Base-by-base conservation (phyloP, 2,888 invertebrate genomes). In the Tortricodes alternella region DNA sequence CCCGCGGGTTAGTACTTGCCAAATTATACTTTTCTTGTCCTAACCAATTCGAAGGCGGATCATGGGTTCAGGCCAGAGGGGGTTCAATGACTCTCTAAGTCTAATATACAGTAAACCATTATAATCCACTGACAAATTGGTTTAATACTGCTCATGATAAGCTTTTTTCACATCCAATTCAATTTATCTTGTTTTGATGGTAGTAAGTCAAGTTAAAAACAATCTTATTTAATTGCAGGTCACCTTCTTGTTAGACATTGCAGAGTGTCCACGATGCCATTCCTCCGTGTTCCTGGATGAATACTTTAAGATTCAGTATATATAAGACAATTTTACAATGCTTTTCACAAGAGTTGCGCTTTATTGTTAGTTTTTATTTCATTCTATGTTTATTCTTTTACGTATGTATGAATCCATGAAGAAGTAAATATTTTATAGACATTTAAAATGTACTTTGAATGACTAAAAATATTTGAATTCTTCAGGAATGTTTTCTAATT, bases 231-330 rank as follows among this genome's bases (percentile, higher is more conserved):
- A 27, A 27, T 82, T 81, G 19, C 81, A 92, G 92, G 85, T 90
- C 4, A 84, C 86, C 24, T 92, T 91, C 62, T 68, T 92, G 16
- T 67, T 88, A 61, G 92, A 92, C 53, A 85, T 92, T 53, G 62
- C 85, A 0, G 86, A 89, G 53, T 92, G 92, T 60, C 91, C 92
- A 2, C 78, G 84, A 6, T 92, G 92, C 70, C 85, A 80, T 53
- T 86, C 86, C 8, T 61, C 84, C 16, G 71, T 74, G 13, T 88
- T 81, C 62, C 64, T 90, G 58, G 89, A 89, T 66, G 90, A 90
- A 70, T 81, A 83, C 60, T 60, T 57, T 50, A 72, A 66, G 48
- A 68, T 55, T 53, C 24, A 52, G 15, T 56, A 19, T 46, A 18
- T 43, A 27, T 29, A 29, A 11, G 5, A 1, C 11, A 29, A 29